Evolutionary conservation across 1,140 invertebrate genomes (phyloP), one percentile per base, ranked within the genome.

Genomic region (Aleiodes sp.): DNA sequence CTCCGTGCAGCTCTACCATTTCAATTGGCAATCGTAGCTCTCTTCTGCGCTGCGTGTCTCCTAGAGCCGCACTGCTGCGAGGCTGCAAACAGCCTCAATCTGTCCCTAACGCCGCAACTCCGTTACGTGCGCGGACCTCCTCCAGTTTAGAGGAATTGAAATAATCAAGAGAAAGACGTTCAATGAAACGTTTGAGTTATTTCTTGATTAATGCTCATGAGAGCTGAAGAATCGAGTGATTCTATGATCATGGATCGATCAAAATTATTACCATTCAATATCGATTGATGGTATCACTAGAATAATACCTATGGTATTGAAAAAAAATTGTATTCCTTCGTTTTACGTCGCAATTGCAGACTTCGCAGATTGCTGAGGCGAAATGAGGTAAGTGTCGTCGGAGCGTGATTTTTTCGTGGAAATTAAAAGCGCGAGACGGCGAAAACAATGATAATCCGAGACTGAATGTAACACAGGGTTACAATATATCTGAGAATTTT

Each of bases 51-150:
- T 24, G 93, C 93, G 2, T 96, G 92, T 83, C 87, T 95, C 10
- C 87, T 96, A 71, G 94, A 96, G 76, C 91, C 92, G 8, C 88
- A 92, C 35, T 96, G 94, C 81, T 96, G 94, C 82, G 94, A 96
- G 80, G 89, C 92, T 10, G 88, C 94, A 65, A 95, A 96, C 85
- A 94, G 93, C 62, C 89, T 96, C 70, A 92, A 91, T 26, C 88
- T 94, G 74, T 94, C 93, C 0, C 87, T 96, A 19, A 92, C 92
- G 2, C 94, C 94, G 1, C 94, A 96, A 77, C 84, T 97, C 66
- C 90, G 93, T 56, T 96, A 96, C 75, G 90, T 95, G 6, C 89
- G 91, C 46, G 94, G 95, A 71, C 94, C 94, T 16, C 95, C 95
- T 31, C 94, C 95, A 0, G 90, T 94, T 65, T 95, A 89, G 93